Percentiles rank a stretch among this genome's conserved stretches.
These are phyloP conservation scores for Eupithecia vulgata DNA, from an alignment of 2,888 invertebrate species.

Conservation along the genomic window DNA sequence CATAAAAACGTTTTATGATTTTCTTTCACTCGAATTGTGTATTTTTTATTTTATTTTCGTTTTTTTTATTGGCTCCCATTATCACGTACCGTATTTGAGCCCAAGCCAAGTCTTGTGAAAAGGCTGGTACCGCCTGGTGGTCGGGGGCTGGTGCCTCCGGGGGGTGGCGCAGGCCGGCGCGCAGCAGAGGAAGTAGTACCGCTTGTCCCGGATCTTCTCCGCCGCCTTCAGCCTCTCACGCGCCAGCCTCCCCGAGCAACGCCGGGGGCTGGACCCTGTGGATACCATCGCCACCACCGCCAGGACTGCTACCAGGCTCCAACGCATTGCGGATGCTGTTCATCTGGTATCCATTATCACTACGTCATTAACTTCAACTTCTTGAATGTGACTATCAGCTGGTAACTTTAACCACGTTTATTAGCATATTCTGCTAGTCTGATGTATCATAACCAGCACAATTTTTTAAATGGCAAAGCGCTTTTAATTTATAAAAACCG, in stretches of 20 bases:
- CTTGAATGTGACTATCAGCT: background rate
- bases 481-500: background rate
- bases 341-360: conserved; percentile 46
- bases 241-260: conserved; percentile 75
- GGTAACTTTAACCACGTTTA: background rate
- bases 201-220: conserved; percentile 76
- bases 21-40: background rate
- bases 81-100: conserved; percentile 71
- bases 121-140: conserved; percentile 70
- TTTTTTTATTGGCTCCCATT: background rate
- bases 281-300: conserved; percentile 49
- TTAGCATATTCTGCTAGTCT: background rate
- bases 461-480: background rate
- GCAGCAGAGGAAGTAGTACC: conserved; percentile 74
- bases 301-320: conserved; percentile 55
- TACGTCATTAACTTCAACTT: background rate
- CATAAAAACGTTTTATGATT: conserved; percentile 8
- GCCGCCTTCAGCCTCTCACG: conserved; percentile 75
- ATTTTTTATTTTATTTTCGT: background rate
- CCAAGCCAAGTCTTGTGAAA: conserved; percentile 78
- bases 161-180: conserved; percentile 61
- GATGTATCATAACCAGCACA: background rate
- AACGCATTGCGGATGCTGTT: conserved; percentile 58
- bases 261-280: conserved; percentile 56
- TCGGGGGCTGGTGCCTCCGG: conserved; percentile 57